These are phyloP conservation scores for Dyspetes luteomarginatus DNA, from an alignment of 2,888 invertebrate species.

Conservation along the genomic window DNA sequence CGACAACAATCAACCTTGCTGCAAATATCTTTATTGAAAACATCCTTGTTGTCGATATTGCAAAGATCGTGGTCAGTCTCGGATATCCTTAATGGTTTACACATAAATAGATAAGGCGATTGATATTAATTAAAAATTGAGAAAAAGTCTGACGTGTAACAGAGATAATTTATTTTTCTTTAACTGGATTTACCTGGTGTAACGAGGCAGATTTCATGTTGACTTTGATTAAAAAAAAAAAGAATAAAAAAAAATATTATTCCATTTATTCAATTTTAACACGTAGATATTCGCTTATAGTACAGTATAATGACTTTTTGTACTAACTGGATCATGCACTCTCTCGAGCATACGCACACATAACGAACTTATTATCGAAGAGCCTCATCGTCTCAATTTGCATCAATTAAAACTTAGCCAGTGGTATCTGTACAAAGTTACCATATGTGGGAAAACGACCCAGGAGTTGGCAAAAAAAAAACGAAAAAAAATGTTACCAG, in stretches of 20 bases:
- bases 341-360: neutral
- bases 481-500: no score
- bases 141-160: no score
- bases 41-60: no score
- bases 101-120: no score
- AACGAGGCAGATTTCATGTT: slow-evolving; percentile 38
- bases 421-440: slow-evolving; percentile 31
- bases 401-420: slow-evolving; percentile 64
- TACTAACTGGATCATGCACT: slow-evolving; percentile 20
- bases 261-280: no score
- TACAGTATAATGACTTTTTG: slow-evolving; percentile 34
- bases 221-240: slow-evolving; percentile 39
- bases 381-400: slow-evolving; percentile 45
- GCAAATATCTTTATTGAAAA: no score
- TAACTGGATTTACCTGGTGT: slow-evolving; percentile 29
- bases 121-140: no score
- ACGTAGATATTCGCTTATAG: slow-evolving; percentile 2
- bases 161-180: slow-evolving; percentile 30
- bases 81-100: no score
- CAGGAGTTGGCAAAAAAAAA: no score
- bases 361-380: neutral
- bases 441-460: slow-evolving; percentile 38
- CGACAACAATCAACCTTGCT: no score
- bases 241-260: slow-evolving; percentile 18
- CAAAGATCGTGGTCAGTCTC: no score